Evolutionary conservation across 1,140 invertebrate species (phyloP).

Genomic region (Eriocheir sinensis): DNA sequence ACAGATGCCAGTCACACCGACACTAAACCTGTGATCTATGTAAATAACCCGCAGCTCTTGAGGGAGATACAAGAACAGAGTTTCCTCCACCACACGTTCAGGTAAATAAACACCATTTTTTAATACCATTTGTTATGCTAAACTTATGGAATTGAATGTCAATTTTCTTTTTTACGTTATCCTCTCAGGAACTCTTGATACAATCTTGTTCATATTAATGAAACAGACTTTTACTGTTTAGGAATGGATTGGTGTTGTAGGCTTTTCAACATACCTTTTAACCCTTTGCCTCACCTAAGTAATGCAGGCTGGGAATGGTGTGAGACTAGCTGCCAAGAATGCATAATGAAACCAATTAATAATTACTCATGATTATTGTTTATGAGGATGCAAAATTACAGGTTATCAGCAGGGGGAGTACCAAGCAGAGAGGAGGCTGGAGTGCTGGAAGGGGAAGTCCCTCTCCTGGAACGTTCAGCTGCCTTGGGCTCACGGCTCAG

Average conservation of each 20-base stretch:
- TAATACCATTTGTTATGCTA: too few species aligned
- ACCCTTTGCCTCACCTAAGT: too few species aligned
- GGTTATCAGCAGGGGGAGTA: conserved; percentile 58
- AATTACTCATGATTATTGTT: too few species aligned
- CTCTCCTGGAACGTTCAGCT: conserved; percentile 56
- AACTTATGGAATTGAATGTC: too few species aligned
- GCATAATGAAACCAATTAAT: too few species aligned
- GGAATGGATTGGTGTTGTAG: not conserved
- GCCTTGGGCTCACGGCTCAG: conserved; percentile 62
- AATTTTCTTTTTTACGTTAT: too few species aligned
- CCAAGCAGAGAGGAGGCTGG: not conserved
- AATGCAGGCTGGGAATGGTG: too few species aligned
- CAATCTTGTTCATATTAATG: not conserved
- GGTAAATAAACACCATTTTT: conserved; percentile 48
- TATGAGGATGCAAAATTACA: too few species aligned
- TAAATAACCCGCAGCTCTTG: conserved; percentile 68
- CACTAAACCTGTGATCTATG: conserved; percentile 69
- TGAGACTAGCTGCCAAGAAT: too few species aligned
- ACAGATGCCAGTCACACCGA: not conserved
- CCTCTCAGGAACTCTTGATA: too few species aligned
- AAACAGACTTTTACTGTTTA: not conserved
- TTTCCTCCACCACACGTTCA: conserved; percentile 69
- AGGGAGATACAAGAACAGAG: conserved; percentile 69
- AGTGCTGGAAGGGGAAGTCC: conserved; percentile 46
- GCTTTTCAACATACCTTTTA: too few species aligned